Conservation (phyloP, 2,113 vertebrate genomes). For the Tetraodon nigroviridis region DNA sequence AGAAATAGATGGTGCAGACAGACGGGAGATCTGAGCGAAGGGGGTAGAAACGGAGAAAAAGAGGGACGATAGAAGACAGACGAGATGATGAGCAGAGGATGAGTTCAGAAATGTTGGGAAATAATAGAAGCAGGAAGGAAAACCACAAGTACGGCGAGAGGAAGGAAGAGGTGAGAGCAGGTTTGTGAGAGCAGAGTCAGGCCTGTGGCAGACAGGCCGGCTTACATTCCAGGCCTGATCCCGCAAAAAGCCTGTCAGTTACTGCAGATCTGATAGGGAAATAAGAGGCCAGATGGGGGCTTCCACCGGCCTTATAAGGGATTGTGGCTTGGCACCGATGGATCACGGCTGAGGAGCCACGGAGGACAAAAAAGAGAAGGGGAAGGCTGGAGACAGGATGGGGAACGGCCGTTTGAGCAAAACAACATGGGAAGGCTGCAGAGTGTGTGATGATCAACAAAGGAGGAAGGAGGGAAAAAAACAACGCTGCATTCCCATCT, state of each 20-base stretch:
- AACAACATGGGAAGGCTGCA: slow-evolving; percentile 9
- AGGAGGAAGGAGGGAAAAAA: slow-evolving; percentile 2
- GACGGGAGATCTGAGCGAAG: neutral
- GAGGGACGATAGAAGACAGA: neutral
- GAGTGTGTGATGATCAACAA: slow-evolving; percentile 16
- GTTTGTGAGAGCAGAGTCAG: slow-evolving; percentile 21
- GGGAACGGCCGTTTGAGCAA: slow-evolving; percentile 8
- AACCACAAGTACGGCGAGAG: neutral
- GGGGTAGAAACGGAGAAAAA: neutral
- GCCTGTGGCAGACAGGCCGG: slow-evolving; percentile 30
- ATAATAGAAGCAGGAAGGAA: slow-evolving; percentile 11
- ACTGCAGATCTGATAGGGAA: slow-evolving; percentile 66
- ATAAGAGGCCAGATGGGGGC: slow-evolving; percentile 61
- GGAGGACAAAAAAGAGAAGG: slow-evolving; percentile 36
- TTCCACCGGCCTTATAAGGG: slow-evolving; percentile 66
- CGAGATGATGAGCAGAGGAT: neutral
- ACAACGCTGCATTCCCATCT: slow-evolving; percentile 19
- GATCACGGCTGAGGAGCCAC: slow-evolving; percentile 51
- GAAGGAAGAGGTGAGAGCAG: slow-evolving; percentile 11
- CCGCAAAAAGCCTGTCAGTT: slow-evolving; percentile 59
- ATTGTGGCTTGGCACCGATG: slow-evolving; percentile 53
- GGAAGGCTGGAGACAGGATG: slow-evolving; percentile 12
- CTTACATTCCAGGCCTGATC: slow-evolving; percentile 64
- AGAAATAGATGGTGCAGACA: slow-evolving; percentile 6
- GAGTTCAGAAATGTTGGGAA: neutral